Evolutionary conservation across 2,797 vertebrate genomes (phyloP).

Genomic region (Tiaroga cobitis): DNA sequence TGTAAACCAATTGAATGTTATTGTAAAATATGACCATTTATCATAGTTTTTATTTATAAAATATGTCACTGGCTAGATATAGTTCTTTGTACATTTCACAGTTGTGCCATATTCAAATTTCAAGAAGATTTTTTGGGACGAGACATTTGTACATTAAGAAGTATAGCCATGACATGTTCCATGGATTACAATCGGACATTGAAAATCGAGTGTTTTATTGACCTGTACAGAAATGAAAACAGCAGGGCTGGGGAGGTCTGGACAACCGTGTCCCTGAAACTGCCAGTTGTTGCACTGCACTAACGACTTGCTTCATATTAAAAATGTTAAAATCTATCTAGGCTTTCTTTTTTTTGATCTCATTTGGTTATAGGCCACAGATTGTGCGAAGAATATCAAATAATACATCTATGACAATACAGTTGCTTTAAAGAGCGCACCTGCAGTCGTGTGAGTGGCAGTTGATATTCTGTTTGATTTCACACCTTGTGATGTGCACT

Average conservation of each 20-base stretch:
- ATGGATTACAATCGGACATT: not conserved
- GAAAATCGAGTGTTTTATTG: not conserved
- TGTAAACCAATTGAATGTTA: not conserved
- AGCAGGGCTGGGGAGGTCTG: no score
- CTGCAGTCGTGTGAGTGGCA: slow-evolving; percentile 4
- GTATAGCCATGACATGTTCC: not conserved
- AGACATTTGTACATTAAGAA: not conserved
- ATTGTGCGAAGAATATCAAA: not conserved
- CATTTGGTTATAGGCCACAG: no score
- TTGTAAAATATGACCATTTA: not conserved
- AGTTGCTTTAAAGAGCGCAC: slow-evolving; percentile 9
- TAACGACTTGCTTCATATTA: not conserved
- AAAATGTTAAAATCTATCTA: not conserved
- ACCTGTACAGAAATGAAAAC: not conserved
- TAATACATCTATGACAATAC: not conserved
- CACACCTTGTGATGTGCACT: slow-evolving; percentile 38
- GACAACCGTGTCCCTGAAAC: not conserved
- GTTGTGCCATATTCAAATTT: not conserved
- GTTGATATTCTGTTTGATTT: slow-evolving; percentile 47
- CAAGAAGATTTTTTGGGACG: not conserved
- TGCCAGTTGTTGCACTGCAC: not conserved
- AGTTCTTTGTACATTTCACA: not conserved
- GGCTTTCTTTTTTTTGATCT: not conserved
- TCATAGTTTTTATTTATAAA: not conserved
- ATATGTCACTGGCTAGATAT: not conserved